These are phyloP conservation scores for Cyprinodon variegatus DNA, from an alignment of 2,113 vertebrate species.

Conservation along the genomic window DNA sequence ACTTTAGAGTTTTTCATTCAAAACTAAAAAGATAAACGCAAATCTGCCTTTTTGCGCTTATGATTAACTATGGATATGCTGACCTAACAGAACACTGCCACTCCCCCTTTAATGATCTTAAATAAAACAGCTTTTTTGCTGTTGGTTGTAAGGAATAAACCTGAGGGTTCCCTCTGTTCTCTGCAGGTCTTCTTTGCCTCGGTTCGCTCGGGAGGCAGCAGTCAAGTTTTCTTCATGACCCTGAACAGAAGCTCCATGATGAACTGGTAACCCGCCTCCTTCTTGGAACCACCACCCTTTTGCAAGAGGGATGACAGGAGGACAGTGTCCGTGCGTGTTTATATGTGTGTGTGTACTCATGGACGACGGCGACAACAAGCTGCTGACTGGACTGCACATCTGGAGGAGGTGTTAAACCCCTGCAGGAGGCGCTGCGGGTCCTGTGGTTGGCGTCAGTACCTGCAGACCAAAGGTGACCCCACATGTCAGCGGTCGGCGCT, in stretches of 20 bases:
- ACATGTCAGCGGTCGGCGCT: not conserved
- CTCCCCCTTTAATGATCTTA: not conserved
- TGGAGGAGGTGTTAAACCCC: slow-evolving; percentile 4
- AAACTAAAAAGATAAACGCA: too few species aligned
- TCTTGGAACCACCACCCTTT: slow-evolving; percentile 23
- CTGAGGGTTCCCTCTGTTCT: not conserved
- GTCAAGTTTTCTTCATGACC: slow-evolving; percentile 99
- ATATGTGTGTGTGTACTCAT: slow-evolving; percentile 25
- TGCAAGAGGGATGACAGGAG: slow-evolving; percentile 28
- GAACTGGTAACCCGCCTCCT: slow-evolving; percentile 91
- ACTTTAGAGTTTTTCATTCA: too few species aligned
- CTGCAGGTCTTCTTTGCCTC: slow-evolving; percentile 98
- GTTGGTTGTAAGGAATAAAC: not conserved
- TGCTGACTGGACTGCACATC: slow-evolving; percentile 32
- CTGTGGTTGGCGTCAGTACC: not conserved
- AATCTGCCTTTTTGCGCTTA: too few species aligned
- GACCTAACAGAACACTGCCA: too few species aligned
- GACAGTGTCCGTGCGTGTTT: slow-evolving; percentile 27
- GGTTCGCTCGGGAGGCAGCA: slow-evolving; percentile 97
- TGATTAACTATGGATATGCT: too few species aligned
- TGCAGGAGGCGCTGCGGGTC: slow-evolving; percentile 22
- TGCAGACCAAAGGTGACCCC: slow-evolving; percentile 7
- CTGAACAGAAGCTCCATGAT: slow-evolving; percentile 99
- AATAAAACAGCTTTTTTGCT: not conserved
- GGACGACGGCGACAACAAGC: slow-evolving; percentile 29